Evolutionary conservation across 2,797 vertebrate species (phyloP), one percentile per base, ranked within the genome.

Genomic region (Centropyge bicolor): DNA sequence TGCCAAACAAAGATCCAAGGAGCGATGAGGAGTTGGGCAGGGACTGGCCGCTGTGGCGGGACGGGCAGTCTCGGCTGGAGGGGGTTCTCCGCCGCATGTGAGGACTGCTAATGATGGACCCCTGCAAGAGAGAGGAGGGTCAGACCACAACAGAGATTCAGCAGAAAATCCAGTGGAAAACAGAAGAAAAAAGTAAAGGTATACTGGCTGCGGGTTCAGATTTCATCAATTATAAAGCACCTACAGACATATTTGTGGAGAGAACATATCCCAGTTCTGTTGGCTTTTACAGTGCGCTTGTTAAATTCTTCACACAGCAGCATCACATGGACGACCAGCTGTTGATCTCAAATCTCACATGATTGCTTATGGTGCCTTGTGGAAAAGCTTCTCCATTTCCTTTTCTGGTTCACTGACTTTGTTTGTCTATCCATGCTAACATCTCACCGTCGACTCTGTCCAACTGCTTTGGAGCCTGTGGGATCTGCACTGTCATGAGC

Each of bases 21-120:
- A 99, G 96, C 41, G 98, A 98, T 86, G 97, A 97, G 74, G 98
- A 98, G 93, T 96, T 97, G 87, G 97, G 96, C 93, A 97, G 93
- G 65, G 97, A 93, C 93, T 95, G 96, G 94, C 87, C 90, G 6
- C 93, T 93, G 86, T 93, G 88, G 90, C 97, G 97, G 88, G 97
- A 96, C 45, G 98, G 97, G 90, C 97, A 97, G 94, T 98, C 98
- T 86, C 96, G 96, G 92, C 95, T 96, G 93, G 98, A 97, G 77
- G 97, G 95, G 88, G 96, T 90, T 95, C 97, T 96, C 86, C 96
- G 96, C 92, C 96, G 95, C 93, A 96, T 96, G 95, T 98, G 97
- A 90, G 98, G 98, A 82, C 98, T 99, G 97, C 96, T 99, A 98
- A 99, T 99, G 97, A 98, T 97, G 96, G 98, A 98, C 81, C 97